These are phyloP conservation scores for Lissocephala sabroskyi DNA, from an alignment of 2,888 invertebrate genomes.

Conservation along the genomic window DNA sequence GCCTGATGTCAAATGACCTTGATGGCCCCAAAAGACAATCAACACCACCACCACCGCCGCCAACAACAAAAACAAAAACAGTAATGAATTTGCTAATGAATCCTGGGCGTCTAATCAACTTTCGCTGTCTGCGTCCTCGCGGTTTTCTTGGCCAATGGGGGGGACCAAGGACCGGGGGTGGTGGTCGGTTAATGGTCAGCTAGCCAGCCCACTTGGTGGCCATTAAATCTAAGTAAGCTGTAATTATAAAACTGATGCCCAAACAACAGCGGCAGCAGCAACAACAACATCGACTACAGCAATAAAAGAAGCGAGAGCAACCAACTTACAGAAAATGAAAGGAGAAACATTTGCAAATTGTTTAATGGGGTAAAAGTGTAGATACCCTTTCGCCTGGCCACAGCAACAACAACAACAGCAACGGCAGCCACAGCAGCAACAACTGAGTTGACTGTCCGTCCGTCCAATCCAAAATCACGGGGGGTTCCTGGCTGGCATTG, in stretches of 20 bases:
- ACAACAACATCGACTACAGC: background rate
- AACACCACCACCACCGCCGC: slow-evolving; percentile 2
- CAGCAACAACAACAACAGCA: background rate
- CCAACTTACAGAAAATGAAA: slow-evolving; percentile 1
- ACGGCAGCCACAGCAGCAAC: background rate
- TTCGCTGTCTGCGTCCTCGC: no score
- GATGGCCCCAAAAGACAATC: slow-evolving; percentile 12
- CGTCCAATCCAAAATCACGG: no score
- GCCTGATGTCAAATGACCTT: slow-evolving; percentile 22
- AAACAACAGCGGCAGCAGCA: slow-evolving; percentile 9
- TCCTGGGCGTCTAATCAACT: no score
- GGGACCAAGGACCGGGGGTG: no score
- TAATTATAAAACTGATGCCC: slow-evolving; percentile 16
- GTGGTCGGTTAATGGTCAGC: no score
- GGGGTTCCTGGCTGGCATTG: background rate
- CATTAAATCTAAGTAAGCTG: slow-evolving; percentile 6
- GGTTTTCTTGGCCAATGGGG: background rate
- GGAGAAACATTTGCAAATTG: slow-evolving; percentile 2
- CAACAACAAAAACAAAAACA: slow-evolving; percentile 4
- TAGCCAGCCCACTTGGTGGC: background rate
- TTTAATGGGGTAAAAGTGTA: slow-evolving; percentile 5
- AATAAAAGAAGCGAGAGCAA: background rate
- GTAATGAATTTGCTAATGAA: slow-evolving; percentile 41
- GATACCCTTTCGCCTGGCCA: slow-evolving; percentile 5
- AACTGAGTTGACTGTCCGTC: no score